Evolutionary conservation across 2,113 vertebrate genomes (phyloP).

Genomic region (Climacteris rufus): DNA sequence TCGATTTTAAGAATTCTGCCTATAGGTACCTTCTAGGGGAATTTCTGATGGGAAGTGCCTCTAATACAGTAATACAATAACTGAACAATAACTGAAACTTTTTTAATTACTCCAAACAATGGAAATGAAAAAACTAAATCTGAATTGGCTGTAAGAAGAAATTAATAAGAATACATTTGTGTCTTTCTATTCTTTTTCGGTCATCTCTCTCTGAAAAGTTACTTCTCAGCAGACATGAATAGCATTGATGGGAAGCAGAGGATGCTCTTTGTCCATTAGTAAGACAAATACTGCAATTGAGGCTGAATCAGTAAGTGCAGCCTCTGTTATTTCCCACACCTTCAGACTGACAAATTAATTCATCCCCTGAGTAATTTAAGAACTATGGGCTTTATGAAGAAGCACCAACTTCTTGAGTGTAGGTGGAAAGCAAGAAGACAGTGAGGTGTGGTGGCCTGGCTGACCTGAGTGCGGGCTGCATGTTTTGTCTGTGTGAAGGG

Average conservation of each 20-base stretch:
- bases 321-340: constrained; percentile 24
- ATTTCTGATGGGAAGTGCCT: background rate
- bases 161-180: background rate
- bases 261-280: background rate
- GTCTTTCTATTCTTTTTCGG: background rate
- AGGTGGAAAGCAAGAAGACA: constrained; percentile 60
- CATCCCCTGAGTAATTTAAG: constrained; percentile 41
- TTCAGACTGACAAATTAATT: background rate
- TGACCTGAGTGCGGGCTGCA: accelerated
- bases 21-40: background rate
- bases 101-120: constrained; percentile 4
- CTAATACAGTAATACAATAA: constrained; percentile 8
- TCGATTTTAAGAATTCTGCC: background rate
- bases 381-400: background rate
- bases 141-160: background rate
- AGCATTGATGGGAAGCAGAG: background rate
- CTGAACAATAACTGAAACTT: background rate
- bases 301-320: background rate
- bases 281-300: background rate
- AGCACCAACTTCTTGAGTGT: constrained; percentile 5
- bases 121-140: background rate
- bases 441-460: background rate
- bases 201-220: background rate
- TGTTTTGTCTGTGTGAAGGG: background rate
- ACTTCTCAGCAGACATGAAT: constrained; percentile 1